phyloP scores from a whole-genome alignment of 2,888 invertebrate genomes.

The Cremastinae sp. region DNA sequence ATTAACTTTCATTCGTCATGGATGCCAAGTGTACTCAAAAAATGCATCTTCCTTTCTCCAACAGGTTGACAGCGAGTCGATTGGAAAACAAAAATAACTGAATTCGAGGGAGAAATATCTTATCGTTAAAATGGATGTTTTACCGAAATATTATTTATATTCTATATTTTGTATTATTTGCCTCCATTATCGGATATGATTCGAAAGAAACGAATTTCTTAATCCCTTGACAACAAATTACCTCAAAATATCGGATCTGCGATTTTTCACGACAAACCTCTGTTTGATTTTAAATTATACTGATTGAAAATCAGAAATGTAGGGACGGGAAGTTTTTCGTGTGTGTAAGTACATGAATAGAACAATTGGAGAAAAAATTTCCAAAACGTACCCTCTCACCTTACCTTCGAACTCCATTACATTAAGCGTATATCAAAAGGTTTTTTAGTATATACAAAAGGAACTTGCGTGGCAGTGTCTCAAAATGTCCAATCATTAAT shows the following conservation, averaged over 20 bases:
- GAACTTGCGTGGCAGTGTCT: slow-evolving; percentile 58
- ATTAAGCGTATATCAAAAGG: slow-evolving; percentile 75
- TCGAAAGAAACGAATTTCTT: not conserved
- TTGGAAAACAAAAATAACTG: not conserved
- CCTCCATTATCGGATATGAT: not conserved
- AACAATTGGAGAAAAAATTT: slow-evolving; percentile 44
- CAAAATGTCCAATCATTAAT: slow-evolving; percentile 46
- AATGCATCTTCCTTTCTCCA: no score
- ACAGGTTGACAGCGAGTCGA: no score
- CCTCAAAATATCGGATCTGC: slow-evolving; percentile 7
- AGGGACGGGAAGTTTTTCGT: slow-evolving; percentile 18
- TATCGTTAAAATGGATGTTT: not conserved
- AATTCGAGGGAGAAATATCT: not conserved
- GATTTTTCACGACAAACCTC: not conserved
- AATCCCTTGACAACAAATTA: slow-evolving; percentile 37
- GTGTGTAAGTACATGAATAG: slow-evolving; percentile 49
- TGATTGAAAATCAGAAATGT: slow-evolving; percentile 37
- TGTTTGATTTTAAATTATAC: slow-evolving; percentile 31
- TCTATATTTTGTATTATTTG: not conserved
- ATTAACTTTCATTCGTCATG: no score
- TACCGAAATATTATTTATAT: not conserved
- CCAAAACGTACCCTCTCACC: slow-evolving; percentile 30
- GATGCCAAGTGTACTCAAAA: no score
- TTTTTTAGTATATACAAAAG: slow-evolving; percentile 70
- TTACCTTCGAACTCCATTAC: slow-evolving; percentile 55